phyloP scores from a whole-genome alignment of 2,797 vertebrate genomes.

The Triplophysa bombifrons region DNA sequence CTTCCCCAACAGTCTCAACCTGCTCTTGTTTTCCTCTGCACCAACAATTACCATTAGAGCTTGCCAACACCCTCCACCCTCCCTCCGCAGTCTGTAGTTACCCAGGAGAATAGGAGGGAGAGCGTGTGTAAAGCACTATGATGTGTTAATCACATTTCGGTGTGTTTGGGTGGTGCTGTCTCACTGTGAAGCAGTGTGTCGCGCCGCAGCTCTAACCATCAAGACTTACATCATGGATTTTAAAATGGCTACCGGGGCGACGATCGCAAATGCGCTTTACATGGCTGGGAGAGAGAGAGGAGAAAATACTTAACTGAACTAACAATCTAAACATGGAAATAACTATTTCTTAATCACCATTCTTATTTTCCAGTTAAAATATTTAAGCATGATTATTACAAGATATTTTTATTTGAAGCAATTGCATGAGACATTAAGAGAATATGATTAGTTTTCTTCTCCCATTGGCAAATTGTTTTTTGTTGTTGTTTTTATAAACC shows the following conservation, averaged over 20 bases:
- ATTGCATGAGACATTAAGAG: background rate
- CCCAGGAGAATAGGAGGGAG: slow-evolving; percentile 30
- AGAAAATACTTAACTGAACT: background rate
- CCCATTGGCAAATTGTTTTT: background rate
- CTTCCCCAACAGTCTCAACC: slow-evolving; percentile 49
- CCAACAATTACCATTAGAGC: slow-evolving; percentile 51
- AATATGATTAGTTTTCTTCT: background rate
- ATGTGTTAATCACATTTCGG: slow-evolving; percentile 54
- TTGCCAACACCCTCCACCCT: slow-evolving; percentile 40
- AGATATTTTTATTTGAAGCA: background rate
- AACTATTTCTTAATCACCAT: background rate
- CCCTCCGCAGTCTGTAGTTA: slow-evolving; percentile 23
- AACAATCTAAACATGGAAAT: background rate
- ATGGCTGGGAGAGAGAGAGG: background rate
- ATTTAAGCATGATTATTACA: background rate
- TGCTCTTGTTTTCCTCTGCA: slow-evolving; percentile 52
- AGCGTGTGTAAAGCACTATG: slow-evolving; percentile 39
- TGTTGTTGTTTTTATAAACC: background rate
- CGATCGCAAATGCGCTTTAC: background rate
- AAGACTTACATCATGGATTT: slow-evolving; percentile 50
- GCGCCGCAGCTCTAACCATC: slow-evolving; percentile 22
- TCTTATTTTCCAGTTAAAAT: background rate
- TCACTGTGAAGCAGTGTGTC: slow-evolving; percentile 32
- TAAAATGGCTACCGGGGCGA: slow-evolving; percentile 57
- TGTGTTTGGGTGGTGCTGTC: slow-evolving; percentile 17